Percentiles rank a stretch among this genome's conserved stretches.
Conservation (phyloP, 2,113 vertebrate genomes). For the Chloroceryle aenea region DNA sequence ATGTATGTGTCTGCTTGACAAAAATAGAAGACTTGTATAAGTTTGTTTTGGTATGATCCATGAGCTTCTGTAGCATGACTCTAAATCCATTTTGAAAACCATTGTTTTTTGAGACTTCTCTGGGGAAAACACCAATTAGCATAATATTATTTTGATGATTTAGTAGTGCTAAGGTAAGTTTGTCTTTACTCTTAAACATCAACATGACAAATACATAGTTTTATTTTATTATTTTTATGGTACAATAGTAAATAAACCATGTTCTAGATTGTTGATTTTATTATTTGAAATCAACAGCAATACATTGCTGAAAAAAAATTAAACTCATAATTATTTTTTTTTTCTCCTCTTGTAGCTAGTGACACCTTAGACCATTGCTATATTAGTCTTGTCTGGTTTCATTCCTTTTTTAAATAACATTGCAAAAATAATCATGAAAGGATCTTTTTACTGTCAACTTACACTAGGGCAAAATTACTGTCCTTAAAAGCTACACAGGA, state of each 20-base stretch:
- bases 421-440: background rate
- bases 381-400: background rate
- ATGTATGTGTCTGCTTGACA: background rate
- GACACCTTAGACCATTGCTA: background rate
- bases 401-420: background rate
- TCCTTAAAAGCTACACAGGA: background rate
- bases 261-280: background rate
- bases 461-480: background rate
- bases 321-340: background rate
- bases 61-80: background rate
- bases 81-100: background rate
- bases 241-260: background rate
- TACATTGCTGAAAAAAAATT: background rate
- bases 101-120: background rate
- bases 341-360: background rate
- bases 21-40: background rate
- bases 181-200: background rate
- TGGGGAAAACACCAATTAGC: background rate
- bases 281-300: background rate
- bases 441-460: background rate
- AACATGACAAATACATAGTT: background rate
- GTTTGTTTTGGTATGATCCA: background rate
- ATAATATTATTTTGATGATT: background rate
- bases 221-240: background rate
- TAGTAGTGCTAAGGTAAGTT: background rate